These are phyloP conservation scores for Aphidius gifuensis DNA, from an alignment of 1,140 invertebrate species.

Conservation along the genomic window DNA sequence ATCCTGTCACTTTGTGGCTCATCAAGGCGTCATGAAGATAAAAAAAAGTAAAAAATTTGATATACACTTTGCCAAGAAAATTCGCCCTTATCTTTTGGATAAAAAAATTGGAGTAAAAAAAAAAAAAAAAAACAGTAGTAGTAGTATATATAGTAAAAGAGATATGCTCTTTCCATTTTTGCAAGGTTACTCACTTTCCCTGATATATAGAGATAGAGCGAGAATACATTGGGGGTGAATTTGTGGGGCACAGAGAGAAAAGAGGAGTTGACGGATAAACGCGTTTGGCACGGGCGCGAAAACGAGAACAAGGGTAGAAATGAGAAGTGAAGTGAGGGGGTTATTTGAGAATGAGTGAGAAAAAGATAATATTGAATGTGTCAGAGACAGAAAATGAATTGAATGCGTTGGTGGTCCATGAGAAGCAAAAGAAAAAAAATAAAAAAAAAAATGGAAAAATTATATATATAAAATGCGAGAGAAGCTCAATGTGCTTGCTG, in stretches of 20 bases:
- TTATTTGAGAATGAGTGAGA: neutral
- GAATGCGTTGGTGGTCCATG: constrained; percentile 1
- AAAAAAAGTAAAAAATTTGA: too few species aligned
- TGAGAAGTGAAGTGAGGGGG: constrained; percentile 3
- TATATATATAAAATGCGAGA: neutral
- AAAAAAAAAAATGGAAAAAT: neutral
- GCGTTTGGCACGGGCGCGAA: constrained; percentile 15
- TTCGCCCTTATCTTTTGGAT: too few species aligned
- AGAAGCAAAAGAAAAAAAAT: neutral
- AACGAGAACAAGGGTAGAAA: constrained; percentile 19
- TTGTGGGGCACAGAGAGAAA: constrained; percentile 9
- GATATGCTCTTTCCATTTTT: constrained; percentile 10
- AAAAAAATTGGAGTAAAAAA: neutral
- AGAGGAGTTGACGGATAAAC: constrained; percentile 15
- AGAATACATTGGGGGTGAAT: constrained; percentile 4
- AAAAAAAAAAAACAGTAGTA: constrained; percentile 13
- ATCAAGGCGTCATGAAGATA: too few species aligned
- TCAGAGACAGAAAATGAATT: constrained; percentile 6
- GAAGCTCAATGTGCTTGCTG: neutral
- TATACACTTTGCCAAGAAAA: too few species aligned
- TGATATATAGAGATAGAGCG: constrained; percentile 2
- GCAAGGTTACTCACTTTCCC: constrained; percentile 24
- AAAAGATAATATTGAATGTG: neutral
- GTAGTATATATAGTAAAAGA: too few species aligned
- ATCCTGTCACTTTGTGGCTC: too few species aligned